Percentiles rank a stretch among this genome's conserved stretches.
Conservation (phyloP, 2,113 vertebrate genomes). For the Perca fluviatilis region DNA sequence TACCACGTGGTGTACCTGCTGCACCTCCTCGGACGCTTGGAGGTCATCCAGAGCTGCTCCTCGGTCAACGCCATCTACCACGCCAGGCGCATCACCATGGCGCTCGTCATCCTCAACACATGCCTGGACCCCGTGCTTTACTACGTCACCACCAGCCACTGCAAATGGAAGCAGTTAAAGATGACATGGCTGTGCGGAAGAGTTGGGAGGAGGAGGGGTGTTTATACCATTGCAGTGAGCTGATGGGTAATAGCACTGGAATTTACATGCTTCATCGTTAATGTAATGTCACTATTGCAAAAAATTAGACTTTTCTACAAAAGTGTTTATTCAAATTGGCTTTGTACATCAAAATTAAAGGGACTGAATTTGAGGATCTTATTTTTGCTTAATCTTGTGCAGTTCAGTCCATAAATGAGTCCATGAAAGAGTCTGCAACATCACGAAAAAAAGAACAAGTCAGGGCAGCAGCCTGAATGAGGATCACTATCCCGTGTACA, state of each 20-base stretch:
- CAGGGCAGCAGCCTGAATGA: background rate
- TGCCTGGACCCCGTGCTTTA: slow-evolving; percentile 89
- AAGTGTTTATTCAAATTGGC: slow-evolving; percentile 58
- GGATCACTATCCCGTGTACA: background rate
- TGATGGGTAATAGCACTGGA: background rate
- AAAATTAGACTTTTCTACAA: slow-evolving; percentile 48
- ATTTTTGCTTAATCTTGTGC: background rate
- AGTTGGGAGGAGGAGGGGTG: slow-evolving; percentile 9
- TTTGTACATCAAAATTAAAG: slow-evolving; percentile 50
- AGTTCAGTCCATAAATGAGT: slow-evolving; percentile 7
- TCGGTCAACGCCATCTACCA: slow-evolving; percentile 49
- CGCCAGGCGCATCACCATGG: slow-evolving; percentile 80
- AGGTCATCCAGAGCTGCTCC: slow-evolving; percentile 50
- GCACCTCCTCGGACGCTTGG: slow-evolving; percentile 73
- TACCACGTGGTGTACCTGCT: slow-evolving; percentile 83
- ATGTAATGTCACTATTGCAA: background rate
- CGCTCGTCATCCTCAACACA: slow-evolving; percentile 84
- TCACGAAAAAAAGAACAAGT: background rate
- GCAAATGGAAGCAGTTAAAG: slow-evolving; percentile 62
- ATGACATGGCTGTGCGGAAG: slow-evolving; percentile 36
- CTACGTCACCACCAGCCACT: slow-evolving; percentile 82
- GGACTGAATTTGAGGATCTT: background rate
- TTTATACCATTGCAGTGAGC: slow-evolving; percentile 73
- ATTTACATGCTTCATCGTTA: background rate
- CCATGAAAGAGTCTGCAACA: background rate